These are phyloP conservation scores for Pseudorasbora parva DNA, from an alignment of 2,113 vertebrate genomes.

Conservation along the genomic window DNA sequence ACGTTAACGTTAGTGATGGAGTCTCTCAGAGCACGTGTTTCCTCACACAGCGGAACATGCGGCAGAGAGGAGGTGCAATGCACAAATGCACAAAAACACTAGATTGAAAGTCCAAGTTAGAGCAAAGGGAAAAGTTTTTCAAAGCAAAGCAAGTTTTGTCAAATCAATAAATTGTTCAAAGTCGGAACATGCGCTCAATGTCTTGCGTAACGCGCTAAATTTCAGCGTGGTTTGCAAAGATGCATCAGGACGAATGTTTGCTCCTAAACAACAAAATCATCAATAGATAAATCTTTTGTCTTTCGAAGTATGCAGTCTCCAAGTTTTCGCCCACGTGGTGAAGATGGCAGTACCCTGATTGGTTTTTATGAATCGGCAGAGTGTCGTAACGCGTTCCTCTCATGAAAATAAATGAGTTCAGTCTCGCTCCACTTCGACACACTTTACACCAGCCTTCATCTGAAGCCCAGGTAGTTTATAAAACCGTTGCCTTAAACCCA, in stretches of 20 bases:
- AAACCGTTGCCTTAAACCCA: background rate
- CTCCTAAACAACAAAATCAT: background rate
- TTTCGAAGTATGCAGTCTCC: background rate
- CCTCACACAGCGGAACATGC: background rate
- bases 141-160: background rate
- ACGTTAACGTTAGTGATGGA: background rate
- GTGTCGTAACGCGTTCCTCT: conserved; percentile 54
- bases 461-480: background rate
- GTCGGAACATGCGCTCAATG: background rate
- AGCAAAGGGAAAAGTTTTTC: background rate
- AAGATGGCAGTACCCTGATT: conserved; percentile 54
- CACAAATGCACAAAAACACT: background rate
- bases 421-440: background rate
- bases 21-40: conserved; percentile 44
- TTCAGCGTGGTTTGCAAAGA: background rate
- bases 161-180: background rate
- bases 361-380: conserved; percentile 22
- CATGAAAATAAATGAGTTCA: background rate
- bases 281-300: background rate
- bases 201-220: background rate
- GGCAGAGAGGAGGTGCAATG: background rate
- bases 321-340: conserved; percentile 59
- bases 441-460: background rate
- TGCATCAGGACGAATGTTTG: background rate
- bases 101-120: background rate